Evolutionary conservation across 2,888 invertebrate genomes (phyloP).

Genomic region (Zaprionus lineosus): DNA sequence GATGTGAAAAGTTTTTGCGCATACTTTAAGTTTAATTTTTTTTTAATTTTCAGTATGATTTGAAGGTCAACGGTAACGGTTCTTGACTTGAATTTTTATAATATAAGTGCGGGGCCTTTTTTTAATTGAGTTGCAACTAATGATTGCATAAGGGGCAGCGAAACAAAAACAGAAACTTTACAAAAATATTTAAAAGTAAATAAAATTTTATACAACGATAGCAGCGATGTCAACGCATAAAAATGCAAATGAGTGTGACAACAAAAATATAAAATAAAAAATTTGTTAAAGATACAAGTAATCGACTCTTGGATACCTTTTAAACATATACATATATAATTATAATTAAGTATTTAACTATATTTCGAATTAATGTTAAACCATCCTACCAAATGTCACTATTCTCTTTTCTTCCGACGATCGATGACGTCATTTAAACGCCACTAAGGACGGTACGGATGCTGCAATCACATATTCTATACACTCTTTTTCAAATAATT

Average conservation of each 20-base stretch:
- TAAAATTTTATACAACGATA: slow-evolving; percentile 36
- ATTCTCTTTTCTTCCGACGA: too few species aligned
- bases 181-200: slow-evolving; percentile 42
- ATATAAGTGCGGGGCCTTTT: not conserved
- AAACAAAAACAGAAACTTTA: slow-evolving; percentile 29
- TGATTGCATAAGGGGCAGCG: slow-evolving; percentile 19
- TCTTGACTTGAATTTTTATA: slow-evolving; percentile 2
- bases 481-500: not conserved
- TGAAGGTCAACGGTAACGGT: too few species aligned
- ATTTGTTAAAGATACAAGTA: too few species aligned
- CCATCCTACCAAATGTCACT: too few species aligned
- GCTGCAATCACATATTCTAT: not conserved
- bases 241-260: slow-evolving; percentile 59
- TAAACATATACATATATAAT: too few species aligned
- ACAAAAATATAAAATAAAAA: slow-evolving; percentile 13
- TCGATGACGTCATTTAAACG: too few species aligned
- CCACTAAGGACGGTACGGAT: too few species aligned
- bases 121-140: slow-evolving; percentile 32
- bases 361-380: too few species aligned
- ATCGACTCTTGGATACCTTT: too few species aligned
- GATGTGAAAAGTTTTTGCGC: not conserved
- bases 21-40: not conserved
- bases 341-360: too few species aligned
- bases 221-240: slow-evolving; percentile 47
- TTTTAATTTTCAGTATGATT: not conserved